phyloP scores from a whole-genome alignment of 2,888 invertebrate species.

The Megalurothrips usitatus region DNA sequence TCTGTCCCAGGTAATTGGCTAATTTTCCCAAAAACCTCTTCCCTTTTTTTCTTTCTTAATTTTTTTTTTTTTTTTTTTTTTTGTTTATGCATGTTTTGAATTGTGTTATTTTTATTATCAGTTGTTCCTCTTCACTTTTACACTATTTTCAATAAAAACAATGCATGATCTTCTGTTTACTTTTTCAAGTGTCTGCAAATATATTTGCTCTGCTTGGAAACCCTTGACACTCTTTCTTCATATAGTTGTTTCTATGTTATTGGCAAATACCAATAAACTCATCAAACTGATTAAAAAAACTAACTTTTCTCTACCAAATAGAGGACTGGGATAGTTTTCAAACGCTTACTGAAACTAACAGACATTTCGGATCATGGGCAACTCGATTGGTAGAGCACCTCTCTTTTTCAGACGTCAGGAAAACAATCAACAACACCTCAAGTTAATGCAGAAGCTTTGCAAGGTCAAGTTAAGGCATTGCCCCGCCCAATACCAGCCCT shows the following conservation, averaged over 20 bases:
- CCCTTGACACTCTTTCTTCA: no score
- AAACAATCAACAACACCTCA: slow-evolving; percentile 2
- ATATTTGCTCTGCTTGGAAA: no score
- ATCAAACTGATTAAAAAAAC: no score
- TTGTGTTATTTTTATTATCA: background rate
- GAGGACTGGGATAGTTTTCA: background rate
- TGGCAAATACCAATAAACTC: no score
- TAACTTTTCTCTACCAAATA: background rate
- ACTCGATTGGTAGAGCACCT: no score
- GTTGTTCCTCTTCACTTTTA: background rate
- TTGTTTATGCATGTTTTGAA: background rate
- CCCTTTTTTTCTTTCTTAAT: background rate
- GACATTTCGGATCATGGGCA: background rate
- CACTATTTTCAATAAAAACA: background rate
- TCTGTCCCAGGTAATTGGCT: background rate
- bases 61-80: background rate
- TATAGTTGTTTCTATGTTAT: no score
- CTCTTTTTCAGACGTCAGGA: background rate
- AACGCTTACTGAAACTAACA: background rate
- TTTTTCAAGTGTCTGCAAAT: no score
- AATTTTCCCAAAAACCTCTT: background rate
- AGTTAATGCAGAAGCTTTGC: background rate
- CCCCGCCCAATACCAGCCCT: background rate
- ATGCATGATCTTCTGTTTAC: no score
- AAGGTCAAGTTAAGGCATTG: background rate